Conservation (phyloP, 2,888 invertebrate genomes). For the Tipula unca region DNA sequence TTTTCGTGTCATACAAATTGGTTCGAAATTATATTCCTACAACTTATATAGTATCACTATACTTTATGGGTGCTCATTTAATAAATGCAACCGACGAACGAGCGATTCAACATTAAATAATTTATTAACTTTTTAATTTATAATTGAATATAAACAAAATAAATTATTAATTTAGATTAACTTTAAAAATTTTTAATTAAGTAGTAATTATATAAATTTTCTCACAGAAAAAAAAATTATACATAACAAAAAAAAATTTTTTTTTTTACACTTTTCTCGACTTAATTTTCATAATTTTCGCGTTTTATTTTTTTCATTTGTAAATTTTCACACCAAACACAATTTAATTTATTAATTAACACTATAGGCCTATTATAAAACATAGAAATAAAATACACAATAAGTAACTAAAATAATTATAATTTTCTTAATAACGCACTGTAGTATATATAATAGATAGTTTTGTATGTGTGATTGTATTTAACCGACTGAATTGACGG, state of each 20-base stretch:
- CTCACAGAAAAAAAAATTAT: background rate
- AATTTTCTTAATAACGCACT: background rate
- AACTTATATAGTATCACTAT: background rate
- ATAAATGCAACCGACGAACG: background rate
- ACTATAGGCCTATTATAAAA: background rate
- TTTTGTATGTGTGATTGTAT: background rate
- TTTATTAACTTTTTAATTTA: background rate
- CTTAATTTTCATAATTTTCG: background rate
- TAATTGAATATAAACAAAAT: background rate
- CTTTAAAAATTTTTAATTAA: background rate
- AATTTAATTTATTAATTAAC: background rate
- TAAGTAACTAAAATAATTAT: background rate
- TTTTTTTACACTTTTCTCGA: background rate
- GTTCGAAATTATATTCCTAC: background rate
- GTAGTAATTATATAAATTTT: background rate
- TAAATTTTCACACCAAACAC: background rate
- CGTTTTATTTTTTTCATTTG: background rate
- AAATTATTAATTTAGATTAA: background rate
- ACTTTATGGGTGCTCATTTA: background rate
- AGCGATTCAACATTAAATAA: background rate
- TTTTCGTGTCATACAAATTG: constrained; percentile 20
- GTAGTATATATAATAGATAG: background rate
- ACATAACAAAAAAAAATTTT: background rate
- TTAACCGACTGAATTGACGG: background rate
- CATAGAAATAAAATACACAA: background rate